Evolutionary conservation across 2,888 invertebrate genomes (phyloP), one percentile per base, ranked within the genome.

Genomic region (Drosophila heteroneura): DNA sequence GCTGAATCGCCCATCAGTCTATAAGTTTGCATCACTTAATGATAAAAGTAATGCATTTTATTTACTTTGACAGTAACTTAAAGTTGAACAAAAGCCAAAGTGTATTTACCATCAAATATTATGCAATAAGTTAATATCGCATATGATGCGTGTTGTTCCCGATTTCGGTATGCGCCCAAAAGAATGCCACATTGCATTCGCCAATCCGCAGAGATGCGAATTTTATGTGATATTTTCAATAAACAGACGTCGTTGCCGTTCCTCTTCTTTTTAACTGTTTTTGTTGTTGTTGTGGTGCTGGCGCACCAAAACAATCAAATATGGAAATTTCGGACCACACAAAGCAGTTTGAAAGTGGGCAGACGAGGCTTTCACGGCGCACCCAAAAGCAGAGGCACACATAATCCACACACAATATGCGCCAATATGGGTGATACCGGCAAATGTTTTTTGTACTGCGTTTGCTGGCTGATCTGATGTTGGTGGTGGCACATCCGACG

Each of bases 241-340:
- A 85, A 89, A 89, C 77, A 82, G 82, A 70, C 63, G 72, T 61
- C 72, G 62, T 58, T 66, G 61, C 52, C 53, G 66, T 52, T 58
- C 44, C 16, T 28, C 51, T 58, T 28, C 67, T 37, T 19, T 66
- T 44, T 67, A 22, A 56, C 47, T 56, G 54, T 41, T 75, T 52
- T 47, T 71, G 54, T 54, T 68, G 70, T 47, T 71, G 54, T 54
- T 68, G 70, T 49, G 61, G 68, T 56, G 61, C 79, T 75, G 61
- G 69, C 74, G 74, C 70, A 78, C 73, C 78, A 90, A 85, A 85
- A 85, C 90, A 85, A 85, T 85, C 85, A 85, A 90, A 90, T 85
- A 85, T 85, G 85, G 80, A 85, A 90, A 85, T 85, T 85, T 81
- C 70, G 64, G 68, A 74, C 73, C 70, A 70, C 47, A 65, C 62